phyloP scores from a whole-genome alignment of 2,888 invertebrate genomes.

The Thalpophila matura region DNA sequence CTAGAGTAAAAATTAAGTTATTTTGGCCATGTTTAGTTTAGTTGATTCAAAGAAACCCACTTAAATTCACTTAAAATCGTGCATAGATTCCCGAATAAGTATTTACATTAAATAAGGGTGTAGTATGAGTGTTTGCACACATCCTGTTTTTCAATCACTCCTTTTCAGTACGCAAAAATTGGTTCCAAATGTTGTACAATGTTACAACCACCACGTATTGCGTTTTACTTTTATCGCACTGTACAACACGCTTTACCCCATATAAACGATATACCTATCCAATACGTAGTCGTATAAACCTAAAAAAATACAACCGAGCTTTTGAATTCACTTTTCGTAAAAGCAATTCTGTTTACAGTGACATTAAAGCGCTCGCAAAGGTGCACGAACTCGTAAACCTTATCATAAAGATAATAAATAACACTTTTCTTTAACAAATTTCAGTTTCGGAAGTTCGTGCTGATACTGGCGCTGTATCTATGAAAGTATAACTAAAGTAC shows the following conservation, averaged over 20 bases:
- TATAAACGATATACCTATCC: constrained; percentile 24
- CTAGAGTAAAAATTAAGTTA: not conserved
- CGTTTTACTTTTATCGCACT: constrained; percentile 13
- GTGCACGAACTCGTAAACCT: constrained; percentile 61
- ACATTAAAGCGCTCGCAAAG: constrained; percentile 54
- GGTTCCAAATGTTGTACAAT: constrained; percentile 26
- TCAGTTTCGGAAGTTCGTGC: constrained; percentile 64
- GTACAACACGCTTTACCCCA: constrained; percentile 10
- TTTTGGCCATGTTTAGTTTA: not conserved
- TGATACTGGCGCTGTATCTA: constrained; percentile 65
- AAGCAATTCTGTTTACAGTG: constrained; percentile 56
- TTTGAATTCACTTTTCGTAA: constrained; percentile 56
- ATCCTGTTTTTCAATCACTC: not conserved
- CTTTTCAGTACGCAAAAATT: not conserved
- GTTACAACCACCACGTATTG: constrained; percentile 22
- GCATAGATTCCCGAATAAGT: no score
- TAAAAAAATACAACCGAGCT: constrained; percentile 34
- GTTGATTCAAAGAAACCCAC: not conserved
- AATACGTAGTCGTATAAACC: constrained; percentile 39
- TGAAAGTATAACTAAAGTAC: constrained; percentile 70
- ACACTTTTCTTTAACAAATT: constrained; percentile 67
- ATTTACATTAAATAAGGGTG: no score
- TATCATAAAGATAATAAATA: constrained; percentile 64
- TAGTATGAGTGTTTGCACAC: no score
- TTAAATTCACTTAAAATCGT: not conserved